phyloP scores from a whole-genome alignment of 1,140 invertebrate species.

The Saccostrea glomerata region DNA sequence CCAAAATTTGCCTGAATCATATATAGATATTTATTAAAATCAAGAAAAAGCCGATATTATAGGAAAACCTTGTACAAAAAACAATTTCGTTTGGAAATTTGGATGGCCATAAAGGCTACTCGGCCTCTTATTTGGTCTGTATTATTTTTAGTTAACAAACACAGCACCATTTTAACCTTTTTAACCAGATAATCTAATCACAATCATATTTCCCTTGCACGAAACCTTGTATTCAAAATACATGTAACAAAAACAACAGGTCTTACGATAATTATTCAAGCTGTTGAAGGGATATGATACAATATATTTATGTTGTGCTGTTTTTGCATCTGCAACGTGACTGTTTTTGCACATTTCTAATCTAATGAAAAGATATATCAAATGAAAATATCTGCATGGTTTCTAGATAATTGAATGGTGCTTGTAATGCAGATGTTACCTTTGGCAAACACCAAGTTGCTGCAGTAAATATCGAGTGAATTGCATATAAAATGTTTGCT shows the following conservation, averaged over 20 bases:
- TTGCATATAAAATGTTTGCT: not conserved
- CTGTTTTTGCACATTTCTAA: not conserved
- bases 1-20: too few relatives aligned
- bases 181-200: not conserved
- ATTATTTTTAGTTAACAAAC: too few relatives aligned
- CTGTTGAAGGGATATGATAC: slow-evolving; percentile 14
- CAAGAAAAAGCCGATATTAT: too few relatives aligned
- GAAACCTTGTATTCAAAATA: not conserved
- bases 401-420: not conserved
- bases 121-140: too few relatives aligned
- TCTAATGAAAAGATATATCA: not conserved
- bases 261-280: not conserved
- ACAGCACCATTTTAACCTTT: too few relatives aligned
- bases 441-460: not conserved
- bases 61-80: too few relatives aligned
- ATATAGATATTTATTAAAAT: too few relatives aligned
- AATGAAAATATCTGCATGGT: not conserved
- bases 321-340: not conserved
- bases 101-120: too few relatives aligned
- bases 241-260: not conserved
- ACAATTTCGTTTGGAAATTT: too few relatives aligned
- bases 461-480: not conserved
- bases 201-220: not conserved
- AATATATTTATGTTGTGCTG: not conserved
- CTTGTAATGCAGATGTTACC: not conserved